Evolutionary conservation across 2,113 vertebrate species (phyloP).

Genomic region (Protobothrops mucrosquamatus): DNA sequence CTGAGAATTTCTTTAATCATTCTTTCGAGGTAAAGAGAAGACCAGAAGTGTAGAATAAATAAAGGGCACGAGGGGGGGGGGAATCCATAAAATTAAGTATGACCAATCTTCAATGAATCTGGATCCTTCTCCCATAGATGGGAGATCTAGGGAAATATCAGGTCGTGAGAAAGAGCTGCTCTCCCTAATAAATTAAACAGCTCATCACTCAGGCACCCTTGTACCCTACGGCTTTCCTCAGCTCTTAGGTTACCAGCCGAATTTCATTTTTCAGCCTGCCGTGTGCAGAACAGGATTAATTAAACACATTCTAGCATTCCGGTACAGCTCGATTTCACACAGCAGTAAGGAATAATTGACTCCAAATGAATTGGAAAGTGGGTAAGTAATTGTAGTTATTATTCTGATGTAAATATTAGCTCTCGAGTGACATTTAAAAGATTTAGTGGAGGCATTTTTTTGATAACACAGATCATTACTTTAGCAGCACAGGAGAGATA

Average conservation of each 20-base stretch:
- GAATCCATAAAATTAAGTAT: constrained; percentile 36
- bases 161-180: constrained; percentile 61
- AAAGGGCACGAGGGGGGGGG: not conserved
- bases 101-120: constrained; percentile 16
- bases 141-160: constrained; percentile 57
- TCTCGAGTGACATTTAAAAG: constrained; percentile 66
- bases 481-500: constrained; percentile 40
- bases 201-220: constrained; percentile 69
- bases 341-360: constrained; percentile 62
- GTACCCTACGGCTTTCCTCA: constrained; percentile 66
- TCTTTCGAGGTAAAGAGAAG: constrained; percentile 14
- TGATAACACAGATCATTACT: constrained; percentile 57
- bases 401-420: constrained; percentile 79
- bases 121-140: constrained; percentile 62
- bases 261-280: constrained; percentile 77
- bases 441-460: constrained; percentile 49
- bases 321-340: constrained; percentile 60
- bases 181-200: constrained; percentile 72
- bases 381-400: constrained; percentile 73
- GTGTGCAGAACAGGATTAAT: constrained; percentile 77
- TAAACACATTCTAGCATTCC: constrained; percentile 67
- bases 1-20: constrained; percentile 17
- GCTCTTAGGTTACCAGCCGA: constrained; percentile 75
- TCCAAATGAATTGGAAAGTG: constrained; percentile 66
- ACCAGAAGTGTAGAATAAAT: not conserved